Conservation (phyloP, 2,797 vertebrate genomes). For the Sebastes steindachneri region DNA sequence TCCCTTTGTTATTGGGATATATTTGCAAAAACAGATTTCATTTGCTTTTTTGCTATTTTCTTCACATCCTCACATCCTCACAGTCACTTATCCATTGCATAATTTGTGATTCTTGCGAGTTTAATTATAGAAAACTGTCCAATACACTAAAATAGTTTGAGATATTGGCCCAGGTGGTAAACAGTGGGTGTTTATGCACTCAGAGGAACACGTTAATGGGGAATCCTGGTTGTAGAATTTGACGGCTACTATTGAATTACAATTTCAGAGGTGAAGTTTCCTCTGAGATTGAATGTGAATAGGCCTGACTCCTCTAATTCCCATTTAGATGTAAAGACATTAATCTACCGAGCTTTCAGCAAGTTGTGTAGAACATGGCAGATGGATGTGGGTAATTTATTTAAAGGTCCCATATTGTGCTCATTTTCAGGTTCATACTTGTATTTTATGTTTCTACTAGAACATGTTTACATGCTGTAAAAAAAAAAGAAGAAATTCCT, state of each 20-base stretch:
- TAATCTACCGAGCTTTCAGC: background rate
- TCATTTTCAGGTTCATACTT: too few relatives aligned
- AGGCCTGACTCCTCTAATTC: background rate
- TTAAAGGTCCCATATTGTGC: too few relatives aligned
- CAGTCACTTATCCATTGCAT: background rate
- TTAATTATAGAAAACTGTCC: background rate
- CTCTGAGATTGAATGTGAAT: background rate
- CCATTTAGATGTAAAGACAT: background rate
- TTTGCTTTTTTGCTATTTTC: background rate
- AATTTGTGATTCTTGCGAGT: background rate
- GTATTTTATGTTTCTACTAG: too few relatives aligned
- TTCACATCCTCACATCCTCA: background rate
- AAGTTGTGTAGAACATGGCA: background rate
- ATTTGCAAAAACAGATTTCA: background rate
- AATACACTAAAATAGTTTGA: background rate
- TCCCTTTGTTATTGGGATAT: background rate
- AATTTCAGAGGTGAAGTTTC: background rate
- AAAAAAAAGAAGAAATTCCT: too few relatives aligned
- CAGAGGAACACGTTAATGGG: background rate
- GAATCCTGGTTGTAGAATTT: slow-evolving; percentile 21
- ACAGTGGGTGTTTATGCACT: background rate
- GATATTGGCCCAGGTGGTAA: background rate
- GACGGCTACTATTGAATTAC: background rate
- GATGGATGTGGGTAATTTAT: background rate
- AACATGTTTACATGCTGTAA: too few relatives aligned